Percentiles rank a stretch among this genome's conserved stretches.
Evolutionary conservation across 2,797 vertebrate genomes (phyloP).

Genomic region (Hippocampus kuda): DNA sequence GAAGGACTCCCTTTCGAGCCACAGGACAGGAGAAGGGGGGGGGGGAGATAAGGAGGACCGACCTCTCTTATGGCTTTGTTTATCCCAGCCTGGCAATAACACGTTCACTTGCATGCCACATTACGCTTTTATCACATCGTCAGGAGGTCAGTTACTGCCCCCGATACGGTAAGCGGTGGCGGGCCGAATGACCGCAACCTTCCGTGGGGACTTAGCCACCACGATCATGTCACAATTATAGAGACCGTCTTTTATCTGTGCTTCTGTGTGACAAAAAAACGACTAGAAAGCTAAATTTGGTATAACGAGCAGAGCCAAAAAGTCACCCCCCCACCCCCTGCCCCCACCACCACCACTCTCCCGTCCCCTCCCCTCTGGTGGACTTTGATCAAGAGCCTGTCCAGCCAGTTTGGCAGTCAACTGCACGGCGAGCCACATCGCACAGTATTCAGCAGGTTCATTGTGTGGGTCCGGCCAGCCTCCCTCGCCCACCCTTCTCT

Average conservation of each 20-base stretch:
- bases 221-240: no score
- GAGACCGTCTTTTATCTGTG: background rate
- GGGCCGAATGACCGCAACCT: background rate
- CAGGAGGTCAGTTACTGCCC: slow-evolving; percentile 1
- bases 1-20: slow-evolving; percentile 34
- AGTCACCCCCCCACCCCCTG: slow-evolving; percentile 7
- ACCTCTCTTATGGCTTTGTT: slow-evolving; percentile 56
- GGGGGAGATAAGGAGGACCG: slow-evolving; percentile 53
- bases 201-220: background rate
- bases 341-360: background rate
- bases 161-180: background rate
- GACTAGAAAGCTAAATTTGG: slow-evolving; percentile 19
- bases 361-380: slow-evolving; percentile 15
- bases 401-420: slow-evolving; percentile 30
- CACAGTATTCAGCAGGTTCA: slow-evolving; percentile 72
- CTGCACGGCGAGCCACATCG: slow-evolving; percentile 41
- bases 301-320: slow-evolving; percentile 21
- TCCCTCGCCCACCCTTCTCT: slow-evolving; percentile 9
- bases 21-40: slow-evolving; percentile 20
- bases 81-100: slow-evolving; percentile 50
- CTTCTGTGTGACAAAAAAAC: slow-evolving; percentile 1
- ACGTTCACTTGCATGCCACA: slow-evolving; percentile 20
- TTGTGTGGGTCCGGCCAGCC: slow-evolving; percentile 54
- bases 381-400: slow-evolving; percentile 32
- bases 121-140: slow-evolving; percentile 31